Evolutionary conservation across 2,113 vertebrate genomes (phyloP).

Genomic region (Columba livia): DNA sequence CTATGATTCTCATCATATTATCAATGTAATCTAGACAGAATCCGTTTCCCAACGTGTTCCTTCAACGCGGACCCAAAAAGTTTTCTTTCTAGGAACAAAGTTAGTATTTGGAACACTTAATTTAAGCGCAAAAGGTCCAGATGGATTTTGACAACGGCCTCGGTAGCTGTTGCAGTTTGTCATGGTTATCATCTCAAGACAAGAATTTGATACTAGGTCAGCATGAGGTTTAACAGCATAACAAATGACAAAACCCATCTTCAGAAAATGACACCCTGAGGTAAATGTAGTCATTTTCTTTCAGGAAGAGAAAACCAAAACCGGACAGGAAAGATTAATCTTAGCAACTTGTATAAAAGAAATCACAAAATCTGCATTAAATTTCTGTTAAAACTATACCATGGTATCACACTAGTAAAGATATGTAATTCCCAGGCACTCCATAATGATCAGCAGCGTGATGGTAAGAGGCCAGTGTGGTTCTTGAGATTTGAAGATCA

Average conservation of each 20-base stretch:
- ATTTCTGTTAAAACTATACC: neutral
- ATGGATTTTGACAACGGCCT: neutral
- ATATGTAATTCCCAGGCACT: neutral
- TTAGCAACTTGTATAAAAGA: neutral
- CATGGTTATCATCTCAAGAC: neutral
- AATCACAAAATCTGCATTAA: neutral
- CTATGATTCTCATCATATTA: no score
- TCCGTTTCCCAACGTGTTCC: neutral
- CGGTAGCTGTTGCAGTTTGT: neutral
- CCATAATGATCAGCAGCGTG: neutral
- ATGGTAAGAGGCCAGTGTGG: neutral
- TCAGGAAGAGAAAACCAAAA: neutral
- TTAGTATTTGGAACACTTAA: neutral
- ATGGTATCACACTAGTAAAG: neutral
- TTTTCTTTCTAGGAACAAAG: constrained; percentile 11
- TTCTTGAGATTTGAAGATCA: neutral
- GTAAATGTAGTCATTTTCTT: neutral
- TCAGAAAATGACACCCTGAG: neutral
- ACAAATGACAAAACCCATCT: neutral
- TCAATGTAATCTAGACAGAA: neutral
- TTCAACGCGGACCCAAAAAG: neutral
- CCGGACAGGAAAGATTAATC: neutral
- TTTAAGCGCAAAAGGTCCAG: neutral
- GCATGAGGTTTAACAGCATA: neutral
- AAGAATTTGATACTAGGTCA: neutral